Conservation (phyloP, 2,888 invertebrate species). For the Phyllotreta cruciferae region DNA sequence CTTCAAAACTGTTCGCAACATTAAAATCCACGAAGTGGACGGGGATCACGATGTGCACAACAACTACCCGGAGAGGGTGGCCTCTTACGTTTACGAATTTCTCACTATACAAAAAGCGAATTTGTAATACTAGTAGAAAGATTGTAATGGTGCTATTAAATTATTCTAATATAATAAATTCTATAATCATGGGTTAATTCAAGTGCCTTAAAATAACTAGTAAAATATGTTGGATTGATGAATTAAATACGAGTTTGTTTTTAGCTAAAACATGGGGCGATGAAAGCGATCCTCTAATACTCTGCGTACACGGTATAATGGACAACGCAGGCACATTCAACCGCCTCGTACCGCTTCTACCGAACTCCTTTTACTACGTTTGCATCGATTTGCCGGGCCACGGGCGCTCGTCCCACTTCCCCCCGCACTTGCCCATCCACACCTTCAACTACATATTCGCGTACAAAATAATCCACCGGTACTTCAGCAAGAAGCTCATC, state of each 20-base stretch:
- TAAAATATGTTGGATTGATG: too few species aligned
- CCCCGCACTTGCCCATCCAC: constrained; percentile 54
- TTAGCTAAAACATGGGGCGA: constrained; percentile 69
- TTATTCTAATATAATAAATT: too few species aligned
- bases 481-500: constrained; percentile 49
- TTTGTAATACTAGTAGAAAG: constrained; percentile 41
- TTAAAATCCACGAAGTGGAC: constrained; percentile 55
- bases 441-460: constrained; percentile 59
- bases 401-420: constrained; percentile 65
- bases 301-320: constrained; percentile 66
- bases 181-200: too few species aligned
- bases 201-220: too few species aligned
- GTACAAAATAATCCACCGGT: constrained; percentile 47
- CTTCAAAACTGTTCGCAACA: constrained; percentile 47
- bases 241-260: too few species aligned
- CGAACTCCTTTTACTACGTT: constrained; percentile 59
- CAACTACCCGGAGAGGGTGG: constrained; percentile 64
- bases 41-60: constrained; percentile 71
- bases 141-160: too few species aligned
- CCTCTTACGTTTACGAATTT: constrained; percentile 51
- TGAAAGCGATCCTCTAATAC: constrained; percentile 62
- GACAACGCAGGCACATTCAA: constrained; percentile 69
- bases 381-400: constrained; percentile 68
- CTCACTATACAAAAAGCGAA: constrained; percentile 47
- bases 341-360: constrained; percentile 63